Evolutionary conservation across 2,113 vertebrate genomes (phyloP), one percentile per base, ranked within the genome.

Genomic region (Motacilla tschutschensis): DNA sequence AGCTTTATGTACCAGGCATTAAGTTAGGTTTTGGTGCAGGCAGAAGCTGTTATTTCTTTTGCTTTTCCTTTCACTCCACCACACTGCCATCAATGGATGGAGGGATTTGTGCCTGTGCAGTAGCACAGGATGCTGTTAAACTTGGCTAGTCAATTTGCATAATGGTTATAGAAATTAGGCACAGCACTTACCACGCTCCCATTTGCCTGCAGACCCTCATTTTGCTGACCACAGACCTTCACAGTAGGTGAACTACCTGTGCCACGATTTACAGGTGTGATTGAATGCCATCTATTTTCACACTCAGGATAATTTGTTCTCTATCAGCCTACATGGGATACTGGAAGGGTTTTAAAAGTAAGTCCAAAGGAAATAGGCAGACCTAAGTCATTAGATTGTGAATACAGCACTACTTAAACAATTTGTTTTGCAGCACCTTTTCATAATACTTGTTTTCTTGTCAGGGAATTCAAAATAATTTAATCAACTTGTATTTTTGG

Each of bases 211-310:
- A 71, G 78, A 69, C 28, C 81, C 16, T 41, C 72, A 7, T 88
- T 92, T 79, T 73, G n/a, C 43, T 87, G 47, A 35, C 33, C 54
- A 53, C n/a, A 64, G 46, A 51, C 29, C n/a, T 75, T 83, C 86
- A 65, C 66, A 87, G 72, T 60, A 76, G 47, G 62, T 79, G 58
- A 59, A 33, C 50, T 80, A 69, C 73, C 64, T 91, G 59, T 69
- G 76, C 60, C 48, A 85, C 50, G 21, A 78, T 74, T 79, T 83
- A 87, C 81, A 93, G 76, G 38, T 93, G 53, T 79, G 65, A 62
- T 33, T 89, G 77, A 81, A 89, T n/a, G 18, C 12, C 2, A 6
- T 26, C 31, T 66, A 0, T 5, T 41, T 72, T 77, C 71, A 79
- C 28, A 41, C 9, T 43, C 22, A 26, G 36, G 44, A 22, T 86